phyloP scores from a whole-genome alignment of 1,140 invertebrate genomes.

The Euwallacea fornicatus region DNA sequence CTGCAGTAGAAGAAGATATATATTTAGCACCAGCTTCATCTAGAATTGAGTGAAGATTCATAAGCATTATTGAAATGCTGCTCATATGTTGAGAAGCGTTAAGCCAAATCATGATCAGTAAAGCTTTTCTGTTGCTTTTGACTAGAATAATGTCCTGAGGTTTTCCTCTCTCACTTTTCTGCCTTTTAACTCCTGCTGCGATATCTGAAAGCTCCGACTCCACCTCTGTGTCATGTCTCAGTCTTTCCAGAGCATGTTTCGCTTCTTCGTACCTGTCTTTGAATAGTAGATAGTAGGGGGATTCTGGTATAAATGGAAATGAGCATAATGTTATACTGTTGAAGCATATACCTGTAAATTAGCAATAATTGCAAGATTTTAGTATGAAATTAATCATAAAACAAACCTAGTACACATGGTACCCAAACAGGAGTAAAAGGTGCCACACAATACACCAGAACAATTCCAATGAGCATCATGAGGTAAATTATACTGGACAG shows the following conservation, averaged over 20 bases:
- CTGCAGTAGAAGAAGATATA: constrained; percentile 45
- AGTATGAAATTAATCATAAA: neutral
- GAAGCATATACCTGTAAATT: constrained; percentile 35
- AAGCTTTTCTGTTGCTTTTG: constrained; percentile 45
- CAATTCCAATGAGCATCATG: constrained; percentile 47
- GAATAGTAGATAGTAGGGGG: constrained; percentile 43
- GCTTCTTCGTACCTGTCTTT: constrained; percentile 55
- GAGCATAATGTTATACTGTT: constrained; percentile 31
- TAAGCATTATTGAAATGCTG: constrained; percentile 60
- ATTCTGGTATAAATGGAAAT: constrained; percentile 45
- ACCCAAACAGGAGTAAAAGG: constrained; percentile 45
- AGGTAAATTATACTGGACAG: constrained; percentile 47
- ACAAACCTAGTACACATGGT: constrained; percentile 40
- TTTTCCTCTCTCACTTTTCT: constrained; percentile 43
- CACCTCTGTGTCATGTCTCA: constrained; percentile 56
- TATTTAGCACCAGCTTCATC: constrained; percentile 49
- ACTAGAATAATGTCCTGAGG: constrained; percentile 43
- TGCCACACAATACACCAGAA: constrained; percentile 45
- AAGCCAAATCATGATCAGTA: constrained; percentile 53
- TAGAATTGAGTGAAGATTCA: constrained; percentile 59
- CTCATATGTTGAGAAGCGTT: constrained; percentile 60
- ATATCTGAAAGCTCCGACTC: constrained; percentile 56
- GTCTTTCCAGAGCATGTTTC: constrained; percentile 54
- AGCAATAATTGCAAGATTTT: neutral
- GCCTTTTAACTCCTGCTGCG: constrained; percentile 39